phyloP scores from a whole-genome alignment of 2,888 invertebrate species.

The Amphiduros pacificus region DNA sequence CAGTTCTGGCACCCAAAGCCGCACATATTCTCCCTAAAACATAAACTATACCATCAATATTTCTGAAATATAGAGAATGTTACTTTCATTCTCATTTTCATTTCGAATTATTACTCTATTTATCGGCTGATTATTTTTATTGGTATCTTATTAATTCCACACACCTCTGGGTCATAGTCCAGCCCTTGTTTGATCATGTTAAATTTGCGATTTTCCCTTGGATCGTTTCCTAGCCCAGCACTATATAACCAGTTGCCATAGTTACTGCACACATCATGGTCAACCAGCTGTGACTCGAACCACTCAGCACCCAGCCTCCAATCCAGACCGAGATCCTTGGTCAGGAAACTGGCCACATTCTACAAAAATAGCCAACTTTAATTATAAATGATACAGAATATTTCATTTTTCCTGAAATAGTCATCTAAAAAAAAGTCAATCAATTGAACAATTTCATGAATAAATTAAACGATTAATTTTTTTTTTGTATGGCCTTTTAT shows the following conservation, averaged over 20 bases:
- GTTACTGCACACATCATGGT: constrained; percentile 59
- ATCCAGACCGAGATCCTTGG: constrained; percentile 57
- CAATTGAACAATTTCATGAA: no score
- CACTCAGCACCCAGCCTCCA: constrained; percentile 59
- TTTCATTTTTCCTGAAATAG: no score
- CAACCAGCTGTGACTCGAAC: constrained; percentile 57
- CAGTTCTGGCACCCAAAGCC: constrained; percentile 56
- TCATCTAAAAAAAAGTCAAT: no score
- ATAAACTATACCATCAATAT: constrained; percentile 7
- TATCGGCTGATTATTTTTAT: no score
- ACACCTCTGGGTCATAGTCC: constrained; percentile 49
- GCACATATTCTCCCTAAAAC: constrained; percentile 54
- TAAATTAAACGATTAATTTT: no score
- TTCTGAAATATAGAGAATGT: neutral
- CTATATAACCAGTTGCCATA: constrained; percentile 60
- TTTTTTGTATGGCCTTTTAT: no score
- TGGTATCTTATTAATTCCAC: no score
- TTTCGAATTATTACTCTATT: no score
- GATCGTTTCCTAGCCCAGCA: constrained; percentile 59
- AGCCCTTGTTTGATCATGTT: constrained; percentile 52
- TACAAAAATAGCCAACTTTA: constrained; percentile 28
- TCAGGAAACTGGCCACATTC: constrained; percentile 59
- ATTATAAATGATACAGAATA: no score
- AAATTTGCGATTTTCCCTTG: constrained; percentile 53
- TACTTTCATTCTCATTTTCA: neutral